Conservation (phyloP, 2,113 vertebrate genomes). For the Notiomystis cincta region DNA sequence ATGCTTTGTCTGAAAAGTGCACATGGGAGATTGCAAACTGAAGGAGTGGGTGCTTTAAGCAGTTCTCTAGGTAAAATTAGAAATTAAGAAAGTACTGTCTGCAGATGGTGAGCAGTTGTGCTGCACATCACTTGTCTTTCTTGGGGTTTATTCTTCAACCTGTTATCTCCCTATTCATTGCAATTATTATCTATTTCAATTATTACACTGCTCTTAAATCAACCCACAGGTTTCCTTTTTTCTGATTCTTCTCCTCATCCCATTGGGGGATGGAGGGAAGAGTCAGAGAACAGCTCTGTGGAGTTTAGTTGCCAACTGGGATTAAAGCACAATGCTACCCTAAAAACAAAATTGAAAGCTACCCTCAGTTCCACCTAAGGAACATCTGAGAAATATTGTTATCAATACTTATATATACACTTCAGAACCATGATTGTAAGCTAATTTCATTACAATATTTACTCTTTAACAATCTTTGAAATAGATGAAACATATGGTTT, state of each 20-base stretch:
- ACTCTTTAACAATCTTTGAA: background rate
- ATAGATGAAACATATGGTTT: background rate
- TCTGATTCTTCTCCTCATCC: background rate
- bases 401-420: background rate
- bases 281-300: background rate
- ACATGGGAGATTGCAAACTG: background rate
- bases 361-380: background rate
- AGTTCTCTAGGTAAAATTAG: background rate
- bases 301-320: background rate
- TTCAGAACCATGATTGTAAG: background rate
- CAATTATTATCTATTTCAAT: background rate
- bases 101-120: background rate
- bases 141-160: background rate
- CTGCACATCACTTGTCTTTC: background rate
- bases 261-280: background rate
- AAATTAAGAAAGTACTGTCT: background rate
- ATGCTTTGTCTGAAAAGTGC: background rate
- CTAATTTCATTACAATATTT: background rate
- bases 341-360: background rate
- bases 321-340: background rate
- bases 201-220: background rate
- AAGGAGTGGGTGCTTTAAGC: background rate
- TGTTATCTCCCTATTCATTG: background rate
- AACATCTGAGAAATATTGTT: background rate
- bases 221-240: background rate